Conservation (phyloP, 2,888 invertebrate species). For the Trachelus tabidus region DNA sequence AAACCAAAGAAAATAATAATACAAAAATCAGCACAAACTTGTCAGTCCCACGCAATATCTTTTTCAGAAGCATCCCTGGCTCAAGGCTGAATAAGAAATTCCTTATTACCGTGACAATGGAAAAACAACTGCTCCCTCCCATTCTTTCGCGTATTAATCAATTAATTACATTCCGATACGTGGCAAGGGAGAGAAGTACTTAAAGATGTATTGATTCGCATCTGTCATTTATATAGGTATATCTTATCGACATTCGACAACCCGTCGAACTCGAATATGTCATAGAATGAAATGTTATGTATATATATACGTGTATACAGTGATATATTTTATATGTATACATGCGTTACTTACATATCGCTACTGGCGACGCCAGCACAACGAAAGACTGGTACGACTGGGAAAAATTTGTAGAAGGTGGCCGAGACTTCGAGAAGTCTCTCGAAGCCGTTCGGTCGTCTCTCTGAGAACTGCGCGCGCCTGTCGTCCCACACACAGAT, state of each 20-base stretch:
- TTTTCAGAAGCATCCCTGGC: neutral
- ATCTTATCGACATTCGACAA: neutral
- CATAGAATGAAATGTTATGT: neutral
- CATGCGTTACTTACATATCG: neutral
- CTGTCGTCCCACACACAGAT: slow-evolving; percentile 29
- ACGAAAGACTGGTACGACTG: neutral
- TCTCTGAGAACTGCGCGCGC: slow-evolving; percentile 15
- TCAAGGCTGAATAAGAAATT: neutral
- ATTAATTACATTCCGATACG: neutral
- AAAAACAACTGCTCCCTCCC: neutral
- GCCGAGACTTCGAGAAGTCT: slow-evolving; percentile 40
- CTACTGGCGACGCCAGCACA: neutral
- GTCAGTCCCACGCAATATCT: neutral
- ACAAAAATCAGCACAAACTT: neutral
- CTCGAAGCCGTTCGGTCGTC: slow-evolving; percentile 28
- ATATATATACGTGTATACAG: neutral
- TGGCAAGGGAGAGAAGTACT: neutral
- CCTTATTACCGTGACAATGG: neutral
- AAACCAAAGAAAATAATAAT: neutral
- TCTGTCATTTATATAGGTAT: neutral
- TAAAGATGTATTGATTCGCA: neutral
- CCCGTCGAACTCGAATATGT: neutral
- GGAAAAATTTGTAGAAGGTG: slow-evolving; percentile 1
- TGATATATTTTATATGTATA: neutral
- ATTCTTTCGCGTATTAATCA: neutral